Conservation (phyloP, 1,140 invertebrate species). For the Cyrtorhinus lividipennis region DNA sequence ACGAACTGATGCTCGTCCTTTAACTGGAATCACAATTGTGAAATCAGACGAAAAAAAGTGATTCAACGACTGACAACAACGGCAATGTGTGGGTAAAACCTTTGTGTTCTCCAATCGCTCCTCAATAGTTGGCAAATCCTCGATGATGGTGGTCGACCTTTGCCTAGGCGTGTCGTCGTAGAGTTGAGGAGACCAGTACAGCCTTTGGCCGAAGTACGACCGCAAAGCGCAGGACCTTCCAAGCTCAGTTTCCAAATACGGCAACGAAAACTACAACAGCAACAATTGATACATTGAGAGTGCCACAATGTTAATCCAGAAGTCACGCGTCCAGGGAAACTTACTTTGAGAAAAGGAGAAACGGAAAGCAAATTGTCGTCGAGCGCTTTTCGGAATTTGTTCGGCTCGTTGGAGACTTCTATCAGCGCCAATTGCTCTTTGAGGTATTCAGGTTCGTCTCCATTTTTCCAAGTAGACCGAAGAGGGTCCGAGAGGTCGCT, state of each 20-base stretch:
- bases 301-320: too few species aligned
- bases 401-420: slow-evolving; percentile 25
- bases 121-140: neutral
- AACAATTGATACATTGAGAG: too few species aligned
- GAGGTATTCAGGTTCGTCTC: neutral
- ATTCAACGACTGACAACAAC: too few species aligned
- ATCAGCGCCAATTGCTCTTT: neutral
- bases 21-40: too few species aligned
- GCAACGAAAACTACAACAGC: slow-evolving; percentile 50
- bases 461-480: slow-evolving; percentile 31
- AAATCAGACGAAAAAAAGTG: slow-evolving; percentile 4
- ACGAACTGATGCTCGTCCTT: slow-evolving; percentile 52
- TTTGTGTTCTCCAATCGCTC: neutral
- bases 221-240: slow-evolving; percentile 63
- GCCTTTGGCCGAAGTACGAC: slow-evolving; percentile 59
- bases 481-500: slow-evolving; percentile 64
- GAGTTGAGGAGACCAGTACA: slow-evolving; percentile 55
- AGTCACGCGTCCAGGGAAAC: too few species aligned
- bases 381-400: slow-evolving; percentile 57
- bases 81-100: too few species aligned
- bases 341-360: slow-evolving; percentile 60
- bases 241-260: slow-evolving; percentile 73
- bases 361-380: slow-evolving; percentile 62
- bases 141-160: neutral
- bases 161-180: slow-evolving; percentile 11